Conservation (phyloP, 1,140 invertebrate species). For the Ectropis grisescens region DNA sequence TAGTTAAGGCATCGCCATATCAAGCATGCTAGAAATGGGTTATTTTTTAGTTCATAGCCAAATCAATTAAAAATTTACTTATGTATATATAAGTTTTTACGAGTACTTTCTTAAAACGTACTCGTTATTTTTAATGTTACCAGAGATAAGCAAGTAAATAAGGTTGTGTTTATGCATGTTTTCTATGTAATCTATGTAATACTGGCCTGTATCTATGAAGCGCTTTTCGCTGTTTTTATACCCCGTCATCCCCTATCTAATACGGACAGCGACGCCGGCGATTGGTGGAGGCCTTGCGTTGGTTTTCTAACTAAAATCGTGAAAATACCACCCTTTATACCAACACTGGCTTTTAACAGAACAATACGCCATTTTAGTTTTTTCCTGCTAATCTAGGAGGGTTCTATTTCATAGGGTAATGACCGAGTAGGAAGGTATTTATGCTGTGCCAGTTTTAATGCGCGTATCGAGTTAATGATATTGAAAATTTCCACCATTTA, state of each 20-base stretch:
- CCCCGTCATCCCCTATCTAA: conserved; percentile 43
- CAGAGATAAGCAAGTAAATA: no score
- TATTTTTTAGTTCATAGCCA: no score
- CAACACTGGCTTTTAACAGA: conserved; percentile 30
- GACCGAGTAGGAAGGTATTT: conserved; percentile 22
- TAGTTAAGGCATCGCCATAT: no score
- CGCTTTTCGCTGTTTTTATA: conserved; percentile 33
- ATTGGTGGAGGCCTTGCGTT: conserved; percentile 29
- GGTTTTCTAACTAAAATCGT: conserved; percentile 33
- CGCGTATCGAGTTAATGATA: no score
- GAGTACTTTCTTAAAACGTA: no score
- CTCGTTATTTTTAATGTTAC: no score
- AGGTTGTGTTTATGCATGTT: no score
- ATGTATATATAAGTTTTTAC: no score
- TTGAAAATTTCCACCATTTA: not conserved
- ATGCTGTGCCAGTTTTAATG: conserved; percentile 1
- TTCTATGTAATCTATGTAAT: no score
- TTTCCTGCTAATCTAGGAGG: conserved; percentile 37
- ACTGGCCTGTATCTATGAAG: conserved; percentile 32
- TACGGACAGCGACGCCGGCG: conserved; percentile 19
- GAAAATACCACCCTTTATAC: conserved; percentile 36
- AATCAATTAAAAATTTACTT: no score
- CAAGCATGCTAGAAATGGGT: no score
- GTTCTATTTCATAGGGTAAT: conserved; percentile 25
- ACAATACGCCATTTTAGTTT: conserved; percentile 40